Conservation (phyloP, 2,888 invertebrate species). For the Temnothorax unifasciatus region DNA sequence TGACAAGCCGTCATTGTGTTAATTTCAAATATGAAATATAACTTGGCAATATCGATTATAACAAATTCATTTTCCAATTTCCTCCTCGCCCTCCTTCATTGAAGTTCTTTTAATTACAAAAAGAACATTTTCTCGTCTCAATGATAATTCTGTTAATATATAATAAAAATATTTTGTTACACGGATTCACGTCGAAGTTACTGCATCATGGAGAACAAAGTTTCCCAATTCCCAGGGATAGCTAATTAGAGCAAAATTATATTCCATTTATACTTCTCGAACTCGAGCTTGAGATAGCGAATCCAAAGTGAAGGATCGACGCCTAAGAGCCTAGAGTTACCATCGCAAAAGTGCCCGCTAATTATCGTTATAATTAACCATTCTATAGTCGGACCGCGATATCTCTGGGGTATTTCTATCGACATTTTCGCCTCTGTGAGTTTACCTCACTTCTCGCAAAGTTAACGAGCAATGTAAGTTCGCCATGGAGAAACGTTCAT, state of each 20-base stretch:
- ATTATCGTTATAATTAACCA: constrained; percentile 72
- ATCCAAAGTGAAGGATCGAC: constrained; percentile 46
- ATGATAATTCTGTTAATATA: constrained; percentile 7
- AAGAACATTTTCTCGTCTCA: not conserved
- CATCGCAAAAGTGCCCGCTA: constrained; percentile 61
- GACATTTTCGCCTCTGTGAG: constrained; percentile 62
- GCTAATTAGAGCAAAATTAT: constrained; percentile 50
- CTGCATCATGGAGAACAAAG: constrained; percentile 9
- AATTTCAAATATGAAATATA: not conserved
- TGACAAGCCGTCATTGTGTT: too few species aligned
- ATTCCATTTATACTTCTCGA: constrained; percentile 57
- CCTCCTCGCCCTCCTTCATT: not conserved
- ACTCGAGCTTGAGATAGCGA: constrained; percentile 43
- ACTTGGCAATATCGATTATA: not conserved
- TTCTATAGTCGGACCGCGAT: constrained; percentile 62
- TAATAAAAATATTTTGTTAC: constrained; percentile 20
- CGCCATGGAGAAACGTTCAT: constrained; percentile 46
- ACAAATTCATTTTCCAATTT: not conserved
- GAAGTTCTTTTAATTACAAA: not conserved
- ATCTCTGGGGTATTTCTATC: constrained; percentile 61
- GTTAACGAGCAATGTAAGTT: constrained; percentile 59
- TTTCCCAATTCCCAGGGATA: constrained; percentile 35
- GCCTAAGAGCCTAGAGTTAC: constrained; percentile 41
- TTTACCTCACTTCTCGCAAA: constrained; percentile 50
- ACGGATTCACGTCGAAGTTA: constrained; percentile 16